Conservation (phyloP, 1,140 invertebrate species). For the Yoshiicerus persimilis region DNA sequence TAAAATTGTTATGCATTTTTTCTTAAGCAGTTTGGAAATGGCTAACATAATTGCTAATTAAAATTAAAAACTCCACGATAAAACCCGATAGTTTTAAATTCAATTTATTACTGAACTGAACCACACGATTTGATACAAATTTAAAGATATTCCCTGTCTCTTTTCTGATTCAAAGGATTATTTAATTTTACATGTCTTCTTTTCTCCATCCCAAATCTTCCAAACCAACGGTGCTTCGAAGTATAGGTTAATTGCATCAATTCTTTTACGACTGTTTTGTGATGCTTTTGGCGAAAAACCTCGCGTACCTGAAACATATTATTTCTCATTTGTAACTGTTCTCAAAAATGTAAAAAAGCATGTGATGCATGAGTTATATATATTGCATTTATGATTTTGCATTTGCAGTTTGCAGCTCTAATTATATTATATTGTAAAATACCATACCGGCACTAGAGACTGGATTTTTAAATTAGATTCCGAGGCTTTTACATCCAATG, state of each 20-base stretch:
- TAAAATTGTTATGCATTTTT: too few species aligned
- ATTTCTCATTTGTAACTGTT: too few species aligned
- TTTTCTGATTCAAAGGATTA: slow-evolving; percentile 41
- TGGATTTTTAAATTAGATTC: slow-evolving; percentile 48
- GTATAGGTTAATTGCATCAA: slow-evolving; percentile 74
- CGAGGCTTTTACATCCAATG: slow-evolving; percentile 53
- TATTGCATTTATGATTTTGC: neutral
- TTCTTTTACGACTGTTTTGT: slow-evolving; percentile 65
- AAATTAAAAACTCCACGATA: too few species aligned
- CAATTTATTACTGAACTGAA: too few species aligned
- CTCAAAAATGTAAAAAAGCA: neutral
- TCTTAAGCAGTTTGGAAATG: too few species aligned
- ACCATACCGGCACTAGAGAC: slow-evolving; percentile 41
- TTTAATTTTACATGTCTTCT: neutral
- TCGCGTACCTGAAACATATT: slow-evolving; percentile 61
- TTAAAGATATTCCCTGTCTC: slow-evolving; percentile 48
- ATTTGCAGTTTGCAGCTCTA: neutral
- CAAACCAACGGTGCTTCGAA: slow-evolving; percentile 79
- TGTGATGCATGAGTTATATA: neutral
- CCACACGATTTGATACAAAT: too few species aligned
- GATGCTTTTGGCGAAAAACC: slow-evolving; percentile 67
- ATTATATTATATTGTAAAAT: neutral
- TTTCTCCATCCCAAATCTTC: slow-evolving; percentile 67
- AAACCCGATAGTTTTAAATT: too few species aligned
- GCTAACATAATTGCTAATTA: too few species aligned